Evolutionary conservation across 2,888 invertebrate genomes (phyloP), one percentile per base, ranked within the genome.

Genomic region (Abrostola triplasia): DNA sequence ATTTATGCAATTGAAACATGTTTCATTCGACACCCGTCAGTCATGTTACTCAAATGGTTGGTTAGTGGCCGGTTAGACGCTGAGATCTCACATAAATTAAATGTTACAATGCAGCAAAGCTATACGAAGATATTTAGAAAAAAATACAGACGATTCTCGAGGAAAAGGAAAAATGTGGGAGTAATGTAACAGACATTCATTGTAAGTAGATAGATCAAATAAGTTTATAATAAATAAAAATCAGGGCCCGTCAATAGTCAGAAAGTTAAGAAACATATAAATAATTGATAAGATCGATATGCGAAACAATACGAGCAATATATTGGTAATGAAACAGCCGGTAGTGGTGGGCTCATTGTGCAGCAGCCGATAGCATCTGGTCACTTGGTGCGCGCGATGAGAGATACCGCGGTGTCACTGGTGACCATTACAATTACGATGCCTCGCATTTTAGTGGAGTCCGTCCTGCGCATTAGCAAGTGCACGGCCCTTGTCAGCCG

Each of bases 361-460:
- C 82, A 74, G 76, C 67, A 62, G 66, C 59, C 66, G 83, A 82
- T 85, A 84, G 64, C 71, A 84, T 81, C 83, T 70, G 65, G 66
- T 65, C 73, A 70, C 72, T 72, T 69, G 77, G 70, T 67, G 64
- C 55, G 64, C 64, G 57, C 68, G 84, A 80, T 81, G 67, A 56
- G 42, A 77, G 85, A 84, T 84, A 83, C 55, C 57, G 62, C 73
- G 51, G 76, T 73, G 79, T 79, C 81, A 82, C 71, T 67, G 67
- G 64, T 55, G 63, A 66, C 75, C 72, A 82, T 76, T 80, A 79
- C 82, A 84, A 84, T 82, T 84, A 84, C 75, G 59, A 75, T 65
- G 53, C 74, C 55, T 64, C 50, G 72, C 70, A 64, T 79, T 77
- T 77, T 70, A 77, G 65, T 70, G 70, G 66, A 61, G 69, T 77